phyloP scores from a whole-genome alignment of 1,140 invertebrate species.

The Lutraria rhynchaena region DNA sequence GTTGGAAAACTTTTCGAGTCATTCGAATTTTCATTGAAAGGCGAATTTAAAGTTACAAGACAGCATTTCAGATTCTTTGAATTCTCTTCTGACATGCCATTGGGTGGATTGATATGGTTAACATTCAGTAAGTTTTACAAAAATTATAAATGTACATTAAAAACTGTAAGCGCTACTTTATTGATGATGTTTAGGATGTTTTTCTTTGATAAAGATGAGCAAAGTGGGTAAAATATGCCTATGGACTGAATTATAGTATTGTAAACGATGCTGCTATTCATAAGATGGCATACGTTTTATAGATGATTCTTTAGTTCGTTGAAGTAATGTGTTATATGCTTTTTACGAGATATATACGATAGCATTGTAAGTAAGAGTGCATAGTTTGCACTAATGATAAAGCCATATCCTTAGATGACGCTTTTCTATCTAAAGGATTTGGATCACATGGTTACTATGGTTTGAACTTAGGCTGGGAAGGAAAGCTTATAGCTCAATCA shows the following conservation, averaged over 20 bases:
- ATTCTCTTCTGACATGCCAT: constrained; percentile 48
- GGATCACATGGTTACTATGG: constrained; percentile 68
- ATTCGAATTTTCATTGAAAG: constrained; percentile 65
- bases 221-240: not conserved
- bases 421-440: constrained; percentile 69
- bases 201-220: not conserved
- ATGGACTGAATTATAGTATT: too few relatives aligned
- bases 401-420: too few relatives aligned
- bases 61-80: constrained; percentile 57
- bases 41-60: constrained; percentile 61
- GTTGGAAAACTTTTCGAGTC: constrained; percentile 62
- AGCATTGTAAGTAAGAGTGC: too few relatives aligned
- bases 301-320: not conserved
- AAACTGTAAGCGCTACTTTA: too few relatives aligned
- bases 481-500: constrained; percentile 63
- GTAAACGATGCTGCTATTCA: too few relatives aligned
- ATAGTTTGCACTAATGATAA: too few relatives aligned
- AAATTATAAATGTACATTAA: not conserved
- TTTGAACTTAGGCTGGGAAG: constrained; percentile 63
- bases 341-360: not conserved
- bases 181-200: not conserved
- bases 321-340: too few relatives aligned
- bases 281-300: not conserved
- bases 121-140: constrained; percentile 62
- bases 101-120: constrained; percentile 66